These are phyloP conservation scores for Lycopodina hypogea DNA, from an alignment of 37 sponge, comb jelly and placozoan species.

Conservation along the genomic window DNA sequence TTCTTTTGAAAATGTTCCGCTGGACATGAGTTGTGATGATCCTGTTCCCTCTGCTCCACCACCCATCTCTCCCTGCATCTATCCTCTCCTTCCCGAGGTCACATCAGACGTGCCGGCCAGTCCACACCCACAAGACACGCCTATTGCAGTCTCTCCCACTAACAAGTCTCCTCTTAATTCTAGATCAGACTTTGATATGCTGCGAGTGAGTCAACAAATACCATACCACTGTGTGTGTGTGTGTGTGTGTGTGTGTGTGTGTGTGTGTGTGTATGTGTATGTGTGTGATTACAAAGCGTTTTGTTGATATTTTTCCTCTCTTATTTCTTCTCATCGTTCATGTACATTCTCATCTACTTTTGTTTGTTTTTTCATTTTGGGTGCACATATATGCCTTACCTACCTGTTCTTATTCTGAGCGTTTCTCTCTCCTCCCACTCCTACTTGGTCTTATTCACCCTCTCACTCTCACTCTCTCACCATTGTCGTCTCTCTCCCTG, in stretches of 20 bases:
- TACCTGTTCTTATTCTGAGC: too few relatives aligned
- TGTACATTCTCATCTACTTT: too few relatives aligned
- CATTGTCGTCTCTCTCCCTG: background rate
- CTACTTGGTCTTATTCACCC: too few relatives aligned
- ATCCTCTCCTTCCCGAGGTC: slow-evolving; percentile 6
- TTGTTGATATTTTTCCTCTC: too few relatives aligned
- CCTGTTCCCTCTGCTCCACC: slow-evolving; percentile 35
- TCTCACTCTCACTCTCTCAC: too few relatives aligned
- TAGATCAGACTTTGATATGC: slow-evolving; percentile 21
- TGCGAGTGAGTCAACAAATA: slow-evolving; percentile 10
- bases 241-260: background rate
- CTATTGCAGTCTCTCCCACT: background rate
- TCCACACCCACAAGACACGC: background rate
- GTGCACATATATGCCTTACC: too few relatives aligned
- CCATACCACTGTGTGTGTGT: background rate
- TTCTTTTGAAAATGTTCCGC: too few relatives aligned
- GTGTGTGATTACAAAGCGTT: too few relatives aligned
- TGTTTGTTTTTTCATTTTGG: too few relatives aligned
- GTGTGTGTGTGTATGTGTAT: too few relatives aligned
- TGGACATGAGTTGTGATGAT: background rate
- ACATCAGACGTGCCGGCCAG: background rate
- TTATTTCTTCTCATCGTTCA: too few relatives aligned
- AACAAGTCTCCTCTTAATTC: background rate
- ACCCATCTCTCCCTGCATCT: slow-evolving; percentile 2
- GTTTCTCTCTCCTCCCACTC: too few relatives aligned